Conservation (phyloP, 1,140 invertebrate genomes). For the Drosophila prosaltans region DNA sequence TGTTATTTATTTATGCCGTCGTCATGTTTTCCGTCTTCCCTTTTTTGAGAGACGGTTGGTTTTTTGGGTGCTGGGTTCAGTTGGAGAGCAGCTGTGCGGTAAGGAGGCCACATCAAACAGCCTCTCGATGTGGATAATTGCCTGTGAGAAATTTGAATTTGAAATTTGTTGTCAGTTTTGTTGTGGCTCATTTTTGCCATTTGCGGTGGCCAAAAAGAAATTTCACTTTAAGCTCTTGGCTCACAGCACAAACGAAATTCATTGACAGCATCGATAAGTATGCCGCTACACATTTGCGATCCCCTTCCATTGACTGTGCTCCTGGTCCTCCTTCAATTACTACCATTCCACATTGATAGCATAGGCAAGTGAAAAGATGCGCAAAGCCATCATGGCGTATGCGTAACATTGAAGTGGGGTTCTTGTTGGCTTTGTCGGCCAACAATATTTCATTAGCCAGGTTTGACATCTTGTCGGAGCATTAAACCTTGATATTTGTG, state of each 20-base stretch:
- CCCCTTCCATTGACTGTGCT: not conserved
- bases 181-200: constrained; percentile 13
- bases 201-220: constrained; percentile 36
- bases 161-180: constrained; percentile 14
- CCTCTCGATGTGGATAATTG: constrained; percentile 49
- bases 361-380: constrained; percentile 1
- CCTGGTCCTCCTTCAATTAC: not conserved
- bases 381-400: constrained; percentile 36
- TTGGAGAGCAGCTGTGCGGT: constrained; percentile 38
- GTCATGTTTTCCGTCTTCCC: not conserved
- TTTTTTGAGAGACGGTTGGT: constrained; percentile 31
- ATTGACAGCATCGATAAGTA: constrained; percentile 53
- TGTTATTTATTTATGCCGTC: constrained; percentile 51
- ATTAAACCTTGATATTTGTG: constrained; percentile 36
- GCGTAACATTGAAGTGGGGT: constrained; percentile 33
- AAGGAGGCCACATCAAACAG: constrained; percentile 66
- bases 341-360: not conserved
- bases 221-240: constrained; percentile 34
- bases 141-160: constrained; percentile 60
- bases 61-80: constrained; percentile 21
- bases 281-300: constrained; percentile 20
- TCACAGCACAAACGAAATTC: constrained; percentile 25
- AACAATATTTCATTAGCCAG: constrained; percentile 44
- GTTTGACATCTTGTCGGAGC: constrained; percentile 37
- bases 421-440: not conserved